Conservation (phyloP, 2,888 invertebrate species). For the Cylindroiulus punctatus region DNA sequence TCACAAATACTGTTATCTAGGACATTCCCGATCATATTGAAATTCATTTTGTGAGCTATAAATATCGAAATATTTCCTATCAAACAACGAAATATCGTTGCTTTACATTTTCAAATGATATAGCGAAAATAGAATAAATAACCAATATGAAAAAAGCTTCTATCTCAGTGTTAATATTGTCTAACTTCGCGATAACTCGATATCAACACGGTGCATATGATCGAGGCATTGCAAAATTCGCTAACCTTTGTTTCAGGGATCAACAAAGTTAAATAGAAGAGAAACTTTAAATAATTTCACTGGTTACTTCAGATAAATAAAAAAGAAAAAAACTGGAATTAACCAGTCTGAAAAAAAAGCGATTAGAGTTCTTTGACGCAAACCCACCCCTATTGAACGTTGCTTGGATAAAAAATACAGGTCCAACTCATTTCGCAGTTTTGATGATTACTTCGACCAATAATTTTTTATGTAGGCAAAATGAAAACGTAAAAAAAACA, state of each 20-base stretch:
- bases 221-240: not conserved
- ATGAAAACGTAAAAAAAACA: not conserved
- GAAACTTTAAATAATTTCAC: not conserved
- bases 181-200: not conserved
- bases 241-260: not conserved
- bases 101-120: too few relatives aligned
- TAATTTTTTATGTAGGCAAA: not conserved
- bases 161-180: conserved; percentile 7
- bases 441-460: conserved; percentile 22
- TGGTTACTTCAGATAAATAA: not conserved
- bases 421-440: not conserved
- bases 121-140: not conserved
- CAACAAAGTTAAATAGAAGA: not conserved
- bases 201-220: not conserved
- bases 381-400: not conserved
- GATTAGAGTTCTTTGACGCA: conserved; percentile 51
- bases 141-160: not conserved
- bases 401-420: not conserved
- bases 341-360: conserved; percentile 47
- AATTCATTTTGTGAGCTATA: too few relatives aligned
- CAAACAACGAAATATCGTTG: too few relatives aligned
- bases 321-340: conserved; percentile 42
- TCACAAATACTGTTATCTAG: too few relatives aligned
- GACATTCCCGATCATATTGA: too few relatives aligned
- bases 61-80: too few relatives aligned